These are phyloP conservation scores for Lepidurus packardi DNA, from an alignment of 1,140 invertebrate species.

Conservation along the genomic window DNA sequence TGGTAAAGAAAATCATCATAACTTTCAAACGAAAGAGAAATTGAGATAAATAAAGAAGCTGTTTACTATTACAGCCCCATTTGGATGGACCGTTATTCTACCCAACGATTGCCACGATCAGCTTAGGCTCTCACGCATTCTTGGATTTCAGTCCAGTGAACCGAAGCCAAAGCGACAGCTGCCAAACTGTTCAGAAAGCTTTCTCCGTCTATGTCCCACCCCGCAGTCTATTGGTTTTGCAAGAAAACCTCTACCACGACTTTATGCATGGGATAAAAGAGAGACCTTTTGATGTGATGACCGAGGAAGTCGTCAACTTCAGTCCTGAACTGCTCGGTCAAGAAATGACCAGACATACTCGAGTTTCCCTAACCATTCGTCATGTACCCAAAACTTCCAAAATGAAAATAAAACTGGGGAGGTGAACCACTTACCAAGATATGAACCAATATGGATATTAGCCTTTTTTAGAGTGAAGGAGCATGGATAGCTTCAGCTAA, in stretches of 20 bases:
- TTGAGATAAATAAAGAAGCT: not conserved
- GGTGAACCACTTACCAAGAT: conserved; percentile 35
- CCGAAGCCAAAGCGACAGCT: conserved; percentile 4
- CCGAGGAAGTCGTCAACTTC: conserved; percentile 62
- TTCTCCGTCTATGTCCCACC: conserved; percentile 56
- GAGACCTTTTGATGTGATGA: conserved; percentile 60
- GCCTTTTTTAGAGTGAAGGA: not conserved
- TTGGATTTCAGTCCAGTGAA: conserved; percentile 8
- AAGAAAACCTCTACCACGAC: conserved; percentile 72
- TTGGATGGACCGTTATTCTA: conserved; percentile 27
- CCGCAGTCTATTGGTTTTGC: conserved; percentile 78
- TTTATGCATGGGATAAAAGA: conserved; percentile 88
- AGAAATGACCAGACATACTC: conserved; percentile 57
- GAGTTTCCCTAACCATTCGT: conserved; percentile 88
- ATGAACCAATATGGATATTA: not conserved
- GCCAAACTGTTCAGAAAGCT: conserved; percentile 10
- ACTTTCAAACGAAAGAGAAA: too few species aligned
- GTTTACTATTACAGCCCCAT: conserved; percentile 25
- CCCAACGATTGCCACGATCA: conserved; percentile 22
- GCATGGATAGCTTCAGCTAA: conserved; percentile 63
- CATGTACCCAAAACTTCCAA: conserved; percentile 85
- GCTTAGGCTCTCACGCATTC: conserved; percentile 25
- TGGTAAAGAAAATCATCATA: conserved; percentile 51
- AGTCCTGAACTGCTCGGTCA: conserved; percentile 51
- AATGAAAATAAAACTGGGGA: conserved; percentile 59